Base-by-base conservation (phyloP, 2,113 vertebrate genomes). In the Melanerpes formicivorus region DNA sequence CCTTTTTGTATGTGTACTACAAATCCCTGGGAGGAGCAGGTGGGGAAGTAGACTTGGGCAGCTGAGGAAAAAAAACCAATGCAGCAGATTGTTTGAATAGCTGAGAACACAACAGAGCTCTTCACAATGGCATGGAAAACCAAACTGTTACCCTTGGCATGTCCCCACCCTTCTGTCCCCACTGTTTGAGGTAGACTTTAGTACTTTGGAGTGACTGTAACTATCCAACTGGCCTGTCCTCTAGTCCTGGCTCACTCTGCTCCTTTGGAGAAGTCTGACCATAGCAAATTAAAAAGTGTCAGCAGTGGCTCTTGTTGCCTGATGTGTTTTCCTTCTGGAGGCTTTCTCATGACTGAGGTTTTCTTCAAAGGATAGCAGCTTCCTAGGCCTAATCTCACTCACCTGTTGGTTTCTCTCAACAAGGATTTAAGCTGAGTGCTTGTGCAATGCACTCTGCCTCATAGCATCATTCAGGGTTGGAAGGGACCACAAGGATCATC, bases 201-300 rank as follows among this genome's bases (percentile, higher is more conserved):
- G 34, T 84, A 11, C 46, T 79, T 95, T 67, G 29, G 34, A 96
- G 72, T 87, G 82, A 50, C 83, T 94, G 60, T 95, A 93, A 92
- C 94, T 94, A 80, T 8, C n/a, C 67, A 66, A 56, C 27, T 54
- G 77, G 48, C 56, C 64, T 92, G 3, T 67, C 67, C 40, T 90
- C n/a, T 88, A 27, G n/a, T 73, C 84, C 67, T 90, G 64, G 88
- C 88, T 73, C 56, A 30, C 2, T 82, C 55, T 84, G 42, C 64
- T 52, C 50, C 22, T 56, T 56, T 70, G 32, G 70, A n/a, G 42
- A 54, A 54, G 29, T 69, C 59, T 67, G 80, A 56, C 72, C 27
- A 9, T 67, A 72, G 62, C 30, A 60, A 79, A 93, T 91, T 84
- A 86, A 96, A 95, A 94, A 59, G 55, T 87, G 77, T 87, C 80